Conservation (phyloP, 1,140 invertebrate species). For the Sitobion miscanthi region DNA sequence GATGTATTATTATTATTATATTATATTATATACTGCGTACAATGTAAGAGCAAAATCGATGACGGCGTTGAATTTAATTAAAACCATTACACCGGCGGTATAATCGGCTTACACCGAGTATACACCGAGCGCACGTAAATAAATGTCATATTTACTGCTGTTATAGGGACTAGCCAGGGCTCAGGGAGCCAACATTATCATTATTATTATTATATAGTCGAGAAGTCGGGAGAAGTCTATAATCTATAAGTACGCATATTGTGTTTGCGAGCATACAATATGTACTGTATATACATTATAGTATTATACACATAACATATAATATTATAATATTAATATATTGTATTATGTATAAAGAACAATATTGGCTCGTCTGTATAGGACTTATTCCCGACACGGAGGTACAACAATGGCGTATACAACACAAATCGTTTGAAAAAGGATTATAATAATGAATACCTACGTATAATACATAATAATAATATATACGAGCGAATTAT, state of each 20-base stretch:
- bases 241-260: neutral
- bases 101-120: conserved; percentile 11
- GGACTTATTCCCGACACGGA: too few relatives aligned
- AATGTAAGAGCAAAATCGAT: neutral
- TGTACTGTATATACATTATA: neutral
- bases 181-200: neutral
- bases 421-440: neutral
- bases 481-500: neutral
- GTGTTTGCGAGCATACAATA: neutral
- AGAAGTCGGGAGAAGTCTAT: neutral
- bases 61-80: conserved; percentile 28
- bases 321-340: neutral
- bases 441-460: neutral
- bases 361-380: neutral
- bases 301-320: neutral
- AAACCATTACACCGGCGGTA: neutral
- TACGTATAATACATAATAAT: neutral
- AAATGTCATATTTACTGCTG: neutral
- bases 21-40: neutral
- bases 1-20: neutral
- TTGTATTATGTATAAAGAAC: neutral
- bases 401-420: neutral
- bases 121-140: neutral
- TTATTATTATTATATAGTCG: neutral
- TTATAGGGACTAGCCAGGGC: neutral